Evolutionary conservation across 2,888 invertebrate genomes (phyloP).

Genomic region (Chrysolina haemoptera): DNA sequence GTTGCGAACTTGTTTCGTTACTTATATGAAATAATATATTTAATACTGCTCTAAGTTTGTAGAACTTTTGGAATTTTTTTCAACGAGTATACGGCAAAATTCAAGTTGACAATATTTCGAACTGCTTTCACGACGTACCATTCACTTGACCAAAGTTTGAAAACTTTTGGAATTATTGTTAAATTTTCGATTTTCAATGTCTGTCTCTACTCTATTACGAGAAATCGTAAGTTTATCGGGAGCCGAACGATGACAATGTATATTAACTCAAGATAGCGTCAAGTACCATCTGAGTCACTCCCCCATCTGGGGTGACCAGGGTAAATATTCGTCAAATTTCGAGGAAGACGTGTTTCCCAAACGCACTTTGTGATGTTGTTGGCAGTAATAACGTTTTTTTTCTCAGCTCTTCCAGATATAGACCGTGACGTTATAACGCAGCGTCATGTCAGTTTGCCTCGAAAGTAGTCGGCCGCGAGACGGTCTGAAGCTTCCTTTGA

Average conservation of each 20-base stretch:
- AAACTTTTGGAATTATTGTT: too few relatives aligned
- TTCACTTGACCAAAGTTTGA: too few relatives aligned
- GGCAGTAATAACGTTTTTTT: slow-evolving; percentile 49
- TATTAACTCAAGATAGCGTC: slow-evolving; percentile 16
- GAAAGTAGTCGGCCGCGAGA: slow-evolving; percentile 72
- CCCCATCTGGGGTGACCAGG: slow-evolving; percentile 22
- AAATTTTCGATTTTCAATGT: too few relatives aligned
- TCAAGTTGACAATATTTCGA: too few relatives aligned
- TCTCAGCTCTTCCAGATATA: slow-evolving; percentile 68
- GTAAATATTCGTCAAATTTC: slow-evolving; percentile 16
- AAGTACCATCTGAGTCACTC: slow-evolving; percentile 14
- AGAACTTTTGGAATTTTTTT: too few relatives aligned
- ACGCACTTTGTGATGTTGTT: slow-evolving; percentile 31
- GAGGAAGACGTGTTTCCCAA: slow-evolving; percentile 3
- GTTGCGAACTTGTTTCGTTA: too few relatives aligned
- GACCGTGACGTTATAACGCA: slow-evolving; percentile 62
- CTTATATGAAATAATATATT: too few relatives aligned
- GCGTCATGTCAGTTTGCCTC: slow-evolving; percentile 72
- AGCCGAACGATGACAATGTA: not conserved
- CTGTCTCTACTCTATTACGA: too few relatives aligned
- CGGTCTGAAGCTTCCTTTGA: slow-evolving; percentile 73
- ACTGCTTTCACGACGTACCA: too few relatives aligned
- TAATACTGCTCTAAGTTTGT: too few relatives aligned
- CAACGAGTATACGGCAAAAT: too few relatives aligned
- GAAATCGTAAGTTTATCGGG: slow-evolving; percentile 12